These are phyloP conservation scores for Anolis apletophallus DNA, from an alignment of 2,797 vertebrate genomes.

Conservation along the genomic window DNA sequence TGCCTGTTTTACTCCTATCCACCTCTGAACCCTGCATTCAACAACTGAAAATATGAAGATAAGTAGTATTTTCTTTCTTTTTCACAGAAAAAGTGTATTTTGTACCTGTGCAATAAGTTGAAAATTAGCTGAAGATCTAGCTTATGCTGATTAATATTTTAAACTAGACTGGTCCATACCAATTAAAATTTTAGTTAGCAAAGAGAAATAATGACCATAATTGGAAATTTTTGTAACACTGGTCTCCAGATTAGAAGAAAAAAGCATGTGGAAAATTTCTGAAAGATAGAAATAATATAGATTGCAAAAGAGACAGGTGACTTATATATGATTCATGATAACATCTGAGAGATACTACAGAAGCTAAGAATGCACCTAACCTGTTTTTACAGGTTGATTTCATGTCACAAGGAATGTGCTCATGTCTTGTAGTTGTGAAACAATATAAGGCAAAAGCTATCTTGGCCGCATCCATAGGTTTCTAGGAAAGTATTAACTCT, in stretches of 20 bases:
- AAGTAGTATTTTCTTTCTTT: not conserved
- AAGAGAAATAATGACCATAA: not conserved
- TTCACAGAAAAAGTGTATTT: not conserved
- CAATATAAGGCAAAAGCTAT: slow-evolving; percentile 13
- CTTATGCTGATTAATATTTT: not conserved
- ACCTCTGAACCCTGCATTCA: not conserved
- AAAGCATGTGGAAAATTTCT: not conserved
- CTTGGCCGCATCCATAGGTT: slow-evolving; percentile 20
- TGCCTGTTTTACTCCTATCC: not conserved
- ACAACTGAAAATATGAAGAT: not conserved
- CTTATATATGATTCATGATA: not conserved
- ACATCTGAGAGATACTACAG: not conserved
- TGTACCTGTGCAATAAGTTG: not conserved
- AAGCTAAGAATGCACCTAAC: not conserved
- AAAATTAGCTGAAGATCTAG: not conserved
- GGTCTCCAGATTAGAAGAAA: not conserved
- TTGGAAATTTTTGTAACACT: not conserved
- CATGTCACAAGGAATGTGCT: slow-evolving; percentile 12
- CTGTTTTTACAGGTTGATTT: not conserved
- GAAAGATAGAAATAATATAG: not conserved
- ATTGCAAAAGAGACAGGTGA: rapidly evolving
- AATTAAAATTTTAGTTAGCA: not conserved
- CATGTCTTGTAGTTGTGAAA: rapidly evolving
- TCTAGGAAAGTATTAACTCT: not conserved
- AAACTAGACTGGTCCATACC: not conserved